Base-by-base conservation (phyloP, 2,113 vertebrate genomes). In the Caloenas nicobarica region DNA sequence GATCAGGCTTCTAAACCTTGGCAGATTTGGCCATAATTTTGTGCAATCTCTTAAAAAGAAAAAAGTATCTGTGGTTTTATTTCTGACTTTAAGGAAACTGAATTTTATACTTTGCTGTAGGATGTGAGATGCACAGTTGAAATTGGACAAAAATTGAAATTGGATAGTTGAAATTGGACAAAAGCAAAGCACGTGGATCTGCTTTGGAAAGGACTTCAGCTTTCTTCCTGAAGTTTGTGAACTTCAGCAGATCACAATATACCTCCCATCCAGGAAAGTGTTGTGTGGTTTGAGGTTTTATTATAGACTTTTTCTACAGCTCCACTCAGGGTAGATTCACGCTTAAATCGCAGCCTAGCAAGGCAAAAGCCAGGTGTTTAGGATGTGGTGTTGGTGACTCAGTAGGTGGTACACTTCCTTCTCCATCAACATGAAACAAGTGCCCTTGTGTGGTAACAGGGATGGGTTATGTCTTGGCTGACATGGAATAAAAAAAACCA, bases 331-430 rank as follows among this genome's bases (percentile, higher is more conserved):
- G 66, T 89, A 54, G 50, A 88, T 91, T 89, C 58, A 54, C 81
- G 69, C 71, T 73, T 24, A 51, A 89, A 33, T 93, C 88, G 60
- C 69, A 96, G 89, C 12, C 54, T 70, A 87, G 81, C 58, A 85
- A 82, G 70, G 87, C 84, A 82, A 94, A 81, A 88, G 57, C 26
- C 91, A 96, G 95, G 95, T 95, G 89, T 95, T 84, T 95, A 93
- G 94, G 93, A 97, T 91, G 96, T 96, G 94, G 95, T 79, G 9
- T 42, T 86, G 64, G 74, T 97, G 96, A 96, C 94, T 97, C 95
- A 97, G 74, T 94, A 94, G 95, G 91, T 81, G 93, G 89, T 93
- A 96, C 91, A 33, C 71, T 95, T 96, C 96, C 93, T 96, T 81
- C 81, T 77, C 58, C 3, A 7, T 58, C 84, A 94, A n/a, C 81